Evolutionary conservation across 2,888 invertebrate species (phyloP).

Genomic region (Punctoribates punctum): DNA sequence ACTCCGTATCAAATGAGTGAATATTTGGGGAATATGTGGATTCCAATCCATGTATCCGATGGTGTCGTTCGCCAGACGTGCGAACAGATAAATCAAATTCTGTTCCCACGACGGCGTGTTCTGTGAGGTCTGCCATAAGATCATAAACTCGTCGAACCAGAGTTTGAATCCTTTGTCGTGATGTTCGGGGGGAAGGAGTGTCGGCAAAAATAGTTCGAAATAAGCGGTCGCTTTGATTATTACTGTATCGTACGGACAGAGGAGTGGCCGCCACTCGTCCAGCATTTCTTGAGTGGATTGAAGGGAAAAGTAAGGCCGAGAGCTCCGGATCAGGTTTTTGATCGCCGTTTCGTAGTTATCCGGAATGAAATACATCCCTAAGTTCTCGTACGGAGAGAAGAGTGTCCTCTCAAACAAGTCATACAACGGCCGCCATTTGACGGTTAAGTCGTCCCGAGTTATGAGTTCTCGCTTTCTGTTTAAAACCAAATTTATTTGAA

Average conservation of each 20-base stretch:
- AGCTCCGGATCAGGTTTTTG: constrained; percentile 52
- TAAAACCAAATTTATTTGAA: constrained; percentile 17
- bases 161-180: constrained; percentile 64
- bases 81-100: constrained; percentile 70
- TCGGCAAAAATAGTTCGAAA: constrained; percentile 72
- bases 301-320: constrained; percentile 63
- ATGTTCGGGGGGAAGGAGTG: constrained; percentile 63
- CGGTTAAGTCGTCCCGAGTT: constrained; percentile 69
- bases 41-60: constrained; percentile 84
- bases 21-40: constrained; percentile 66
- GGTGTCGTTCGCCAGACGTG: constrained; percentile 67
- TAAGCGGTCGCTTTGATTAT: constrained; percentile 59
- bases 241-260: constrained; percentile 69
- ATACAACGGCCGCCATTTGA: constrained; percentile 83
- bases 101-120: constrained; percentile 69
- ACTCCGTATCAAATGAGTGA: constrained; percentile 62
- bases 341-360: constrained; percentile 54
- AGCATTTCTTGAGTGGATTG: constrained; percentile 78
- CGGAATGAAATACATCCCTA: constrained; percentile 44
- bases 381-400: constrained; percentile 51
- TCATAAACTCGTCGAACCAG: constrained; percentile 75
- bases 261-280: constrained; percentile 71
- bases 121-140: constrained; percentile 71
- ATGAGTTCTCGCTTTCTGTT: constrained; percentile 72
- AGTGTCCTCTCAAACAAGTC: constrained; percentile 57